Evolutionary conservation across 2,888 invertebrate genomes (phyloP).

Genomic region (Slavum lentiscoides): DNA sequence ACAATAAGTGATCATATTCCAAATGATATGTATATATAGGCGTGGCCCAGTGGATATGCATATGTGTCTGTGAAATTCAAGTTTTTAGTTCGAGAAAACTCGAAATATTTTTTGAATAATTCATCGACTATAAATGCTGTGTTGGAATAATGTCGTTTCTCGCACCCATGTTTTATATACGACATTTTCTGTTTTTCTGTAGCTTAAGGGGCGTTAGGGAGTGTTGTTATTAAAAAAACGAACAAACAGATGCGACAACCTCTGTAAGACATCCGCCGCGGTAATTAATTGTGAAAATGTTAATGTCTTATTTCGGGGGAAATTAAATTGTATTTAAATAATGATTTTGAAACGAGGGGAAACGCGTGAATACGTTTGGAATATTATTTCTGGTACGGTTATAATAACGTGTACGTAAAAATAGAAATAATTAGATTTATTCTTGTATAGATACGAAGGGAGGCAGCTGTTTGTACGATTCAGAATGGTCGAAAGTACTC

Average conservation of each 20-base stretch:
- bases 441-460: background rate
- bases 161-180: background rate
- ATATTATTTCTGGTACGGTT: background rate
- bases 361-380: background rate
- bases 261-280: conserved; percentile 15
- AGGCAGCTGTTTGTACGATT: background rate
- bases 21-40: background rate
- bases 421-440: conserved; percentile 38
- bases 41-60: background rate
- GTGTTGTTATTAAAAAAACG: conserved; percentile 39
- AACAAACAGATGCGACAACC: conserved; percentile 40
- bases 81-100: conserved; percentile 15
- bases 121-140: conserved; percentile 3
- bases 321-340: conserved; percentile 37
- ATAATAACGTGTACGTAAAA: conserved; percentile 2
- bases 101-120: conserved; percentile 36
- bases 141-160: conserved; percentile 26
- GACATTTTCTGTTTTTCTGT: too few relatives aligned
- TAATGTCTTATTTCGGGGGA: background rate
- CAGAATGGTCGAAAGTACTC: conserved; percentile 18
- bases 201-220: background rate
- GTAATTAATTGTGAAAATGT: conserved; percentile 36
- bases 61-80: background rate
- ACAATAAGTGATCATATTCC: conserved; percentile 27
- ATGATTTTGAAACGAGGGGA: conserved; percentile 26